These are phyloP conservation scores for Bilobella aurantiaca DNA, from an alignment of 1,140 invertebrate genomes.

Conservation along the genomic window DNA sequence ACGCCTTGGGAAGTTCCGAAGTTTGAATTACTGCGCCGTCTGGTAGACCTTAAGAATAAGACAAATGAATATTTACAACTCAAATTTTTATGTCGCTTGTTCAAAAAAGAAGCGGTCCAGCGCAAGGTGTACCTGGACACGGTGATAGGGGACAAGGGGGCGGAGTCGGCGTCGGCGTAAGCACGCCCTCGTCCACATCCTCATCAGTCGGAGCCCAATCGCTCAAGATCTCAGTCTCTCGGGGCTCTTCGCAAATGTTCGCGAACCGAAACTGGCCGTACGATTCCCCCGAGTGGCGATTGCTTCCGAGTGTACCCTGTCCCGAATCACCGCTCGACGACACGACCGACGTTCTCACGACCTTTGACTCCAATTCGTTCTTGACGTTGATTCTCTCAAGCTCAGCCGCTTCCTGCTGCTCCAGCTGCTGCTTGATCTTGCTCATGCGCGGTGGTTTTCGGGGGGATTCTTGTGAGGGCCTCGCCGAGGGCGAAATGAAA, in stretches of 20 bases:
- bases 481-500: background rate
- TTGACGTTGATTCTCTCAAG: conserved; percentile 2
- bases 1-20: conserved; percentile 12
- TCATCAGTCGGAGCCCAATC: conserved; percentile 32
- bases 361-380: background rate
- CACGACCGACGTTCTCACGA: background rate
- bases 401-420: conserved; percentile 14
- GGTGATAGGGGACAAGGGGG: conserved; percentile 11
- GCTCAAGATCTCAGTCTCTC: conserved; percentile 29
- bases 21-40: background rate
- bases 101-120: too few relatives aligned
- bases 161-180: conserved; percentile 24
- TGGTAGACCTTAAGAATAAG: too few relatives aligned
- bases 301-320: conserved; percentile 2
- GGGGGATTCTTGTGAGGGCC: conserved; percentile 8
- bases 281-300: background rate
- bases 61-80: too few relatives aligned
- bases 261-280: background rate
- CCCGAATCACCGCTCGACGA: background rate
- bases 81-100: too few relatives aligned
- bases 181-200: conserved; percentile 3
- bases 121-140: background rate
- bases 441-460: conserved; percentile 12
- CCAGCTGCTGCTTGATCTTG: conserved; percentile 13
- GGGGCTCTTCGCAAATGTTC: conserved; percentile 10